Evolutionary conservation across 2,888 invertebrate genomes (phyloP).

Genomic region (Dinocampus coccinellae): DNA sequence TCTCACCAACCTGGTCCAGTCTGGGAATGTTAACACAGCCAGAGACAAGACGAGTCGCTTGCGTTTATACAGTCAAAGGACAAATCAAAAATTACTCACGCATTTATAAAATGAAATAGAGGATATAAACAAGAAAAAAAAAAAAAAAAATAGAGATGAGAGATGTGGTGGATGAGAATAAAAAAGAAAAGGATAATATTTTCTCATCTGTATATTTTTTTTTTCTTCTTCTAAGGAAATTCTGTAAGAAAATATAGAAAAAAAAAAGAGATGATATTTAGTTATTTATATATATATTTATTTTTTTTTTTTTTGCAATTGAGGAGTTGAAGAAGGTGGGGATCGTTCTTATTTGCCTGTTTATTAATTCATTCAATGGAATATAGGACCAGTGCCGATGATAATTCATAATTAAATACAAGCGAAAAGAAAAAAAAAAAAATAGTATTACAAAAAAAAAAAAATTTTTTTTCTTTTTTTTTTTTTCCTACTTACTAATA

Average conservation of each 20-base stretch:
- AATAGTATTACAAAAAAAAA: too few species aligned
- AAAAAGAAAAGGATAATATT: not conserved
- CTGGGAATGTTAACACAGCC: slow-evolving; percentile 59
- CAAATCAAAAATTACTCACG: too few species aligned
- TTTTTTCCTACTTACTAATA: not conserved
- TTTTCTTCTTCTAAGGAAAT: too few species aligned
- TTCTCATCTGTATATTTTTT: not conserved
- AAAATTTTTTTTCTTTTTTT: too few species aligned
- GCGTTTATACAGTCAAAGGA: not conserved
- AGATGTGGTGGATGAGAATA: not conserved
- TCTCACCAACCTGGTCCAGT: slow-evolving; percentile 47
- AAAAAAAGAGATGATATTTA: not conserved
- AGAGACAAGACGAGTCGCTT: slow-evolving; percentile 38
- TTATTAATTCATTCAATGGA: too few species aligned
- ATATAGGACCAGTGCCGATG: too few species aligned
- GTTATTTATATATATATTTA: not conserved
- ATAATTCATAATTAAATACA: too few species aligned
- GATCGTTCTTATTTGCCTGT: too few species aligned
- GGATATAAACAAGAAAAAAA: too few species aligned
- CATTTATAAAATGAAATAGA: too few species aligned
- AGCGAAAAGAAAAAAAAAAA: too few species aligned
- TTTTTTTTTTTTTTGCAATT: not conserved
- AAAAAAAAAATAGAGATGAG: not conserved
- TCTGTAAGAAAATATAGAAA: not conserved
- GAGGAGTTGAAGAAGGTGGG: too few species aligned